Base-by-base conservation (phyloP, 2,888 invertebrate genomes). In the Hydraecia micacea region DNA sequence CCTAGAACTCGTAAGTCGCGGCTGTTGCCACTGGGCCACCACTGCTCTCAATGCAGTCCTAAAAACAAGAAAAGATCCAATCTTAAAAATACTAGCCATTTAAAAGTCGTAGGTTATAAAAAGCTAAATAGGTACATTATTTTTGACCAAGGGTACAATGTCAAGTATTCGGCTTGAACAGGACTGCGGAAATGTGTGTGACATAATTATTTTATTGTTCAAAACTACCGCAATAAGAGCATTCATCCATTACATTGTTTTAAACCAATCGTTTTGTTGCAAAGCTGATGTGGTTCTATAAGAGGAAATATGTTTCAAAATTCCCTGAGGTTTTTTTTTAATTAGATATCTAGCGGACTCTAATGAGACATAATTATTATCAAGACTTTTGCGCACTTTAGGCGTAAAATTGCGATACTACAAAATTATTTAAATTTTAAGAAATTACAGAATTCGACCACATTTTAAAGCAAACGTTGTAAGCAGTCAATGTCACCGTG, bases 401-500 rank as follows among this genome's bases (percentile, higher is more conserved):
- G 8, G 7, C 7, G n/a, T 55, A 39, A 8, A 66, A 39, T 5
- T 2, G 2, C 8, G n/a, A n/a, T 9, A 9, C n/a, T 39, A 9
- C 18, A 42, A n/a, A 42, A 9, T 9, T 42, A 18, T 42, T 11
- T 28, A 68, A 46, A 46, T 28, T 32, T 32, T 68, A 46, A 46
- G 46, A 7, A 68, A 21, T 28, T 13, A 21, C 28, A 46, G 7
- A 28, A 28, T 39, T n/a, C 18, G 11, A 28, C 18, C 25, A 18
- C 25, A 21, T 0, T 55, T 39, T 36, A 39, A 55, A 66, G 15
- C 11, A 15, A 60, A 83, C 60, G 25, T 58, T 52, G 21, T 32
- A 39, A 65, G 49, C 80, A 75, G 69, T 66, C 86, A 73, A 69
- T 36, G 82, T 75, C 69, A 73, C 65, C 76, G 42, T 32, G 39